Evolutionary conservation across 1,140 invertebrate genomes (phyloP).

Genomic region (Berghia stephanieae): DNA sequence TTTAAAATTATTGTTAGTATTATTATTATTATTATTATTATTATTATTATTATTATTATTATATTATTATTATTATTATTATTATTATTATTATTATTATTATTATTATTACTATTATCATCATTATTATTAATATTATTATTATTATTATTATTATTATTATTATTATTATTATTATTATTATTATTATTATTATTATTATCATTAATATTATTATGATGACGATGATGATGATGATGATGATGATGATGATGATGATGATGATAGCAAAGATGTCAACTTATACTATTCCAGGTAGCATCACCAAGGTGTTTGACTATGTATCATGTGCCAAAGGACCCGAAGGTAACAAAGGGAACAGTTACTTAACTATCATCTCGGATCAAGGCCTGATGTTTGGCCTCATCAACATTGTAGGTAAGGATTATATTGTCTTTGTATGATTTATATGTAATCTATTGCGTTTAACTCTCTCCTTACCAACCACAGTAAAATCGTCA

Average conservation of each 20-base stretch:
- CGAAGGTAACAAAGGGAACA: conserved; percentile 54
- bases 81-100: background rate
- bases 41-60: background rate
- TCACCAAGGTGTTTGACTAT: conserved; percentile 42
- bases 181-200: too few relatives aligned
- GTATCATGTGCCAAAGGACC: conserved; percentile 49
- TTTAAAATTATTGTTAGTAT: background rate
- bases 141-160: too few relatives aligned
- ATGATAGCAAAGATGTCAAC: background rate
- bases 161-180: background rate
- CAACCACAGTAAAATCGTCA: too few relatives aligned
- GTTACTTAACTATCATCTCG: conserved; percentile 63
- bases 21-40: background rate
- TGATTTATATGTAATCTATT: background rate
- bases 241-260: conserved; percentile 2
- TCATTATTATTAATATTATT: too few relatives aligned
- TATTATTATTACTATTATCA: background rate
- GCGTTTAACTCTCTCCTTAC: too few relatives aligned
- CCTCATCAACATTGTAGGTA: conserved; percentile 60
- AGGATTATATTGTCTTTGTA: conserved; percentile 19
- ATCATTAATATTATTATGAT: too few relatives aligned
- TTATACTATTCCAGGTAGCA: conserved; percentile 36
- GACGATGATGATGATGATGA: conserved; percentile 2
- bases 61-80: background rate
- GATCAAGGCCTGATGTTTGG: conserved; percentile 64